phyloP scores from a whole-genome alignment of 2,797 vertebrate species.

The Thunnus albacares region DNA sequence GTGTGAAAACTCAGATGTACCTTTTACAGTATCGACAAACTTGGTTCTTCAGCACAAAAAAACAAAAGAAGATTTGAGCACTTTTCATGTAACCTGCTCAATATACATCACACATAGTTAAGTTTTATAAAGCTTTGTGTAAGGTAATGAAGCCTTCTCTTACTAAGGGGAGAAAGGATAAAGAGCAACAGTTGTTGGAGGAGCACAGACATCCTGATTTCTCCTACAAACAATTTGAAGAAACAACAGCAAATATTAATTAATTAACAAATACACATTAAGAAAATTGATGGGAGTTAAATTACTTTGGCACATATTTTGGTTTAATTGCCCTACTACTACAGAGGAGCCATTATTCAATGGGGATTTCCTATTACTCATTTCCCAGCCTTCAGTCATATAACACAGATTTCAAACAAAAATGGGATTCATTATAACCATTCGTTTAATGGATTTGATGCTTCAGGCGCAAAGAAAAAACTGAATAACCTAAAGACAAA shows the following conservation, averaged over 20 bases:
- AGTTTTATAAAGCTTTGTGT: too few relatives aligned
- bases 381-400: background rate
- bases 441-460: background rate
- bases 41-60: background rate
- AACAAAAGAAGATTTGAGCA: background rate
- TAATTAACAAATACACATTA: background rate
- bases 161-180: too few relatives aligned
- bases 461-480: background rate
- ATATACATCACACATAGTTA: background rate
- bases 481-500: background rate
- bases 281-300: background rate
- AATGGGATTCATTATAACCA: background rate
- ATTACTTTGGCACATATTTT: background rate
- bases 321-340: background rate
- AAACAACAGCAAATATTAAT: background rate
- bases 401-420: background rate
- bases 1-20: constrained; percentile 20
- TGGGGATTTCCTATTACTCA: background rate
- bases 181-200: too few relatives aligned
- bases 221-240: background rate
- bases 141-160: background rate
- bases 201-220: too few relatives aligned
- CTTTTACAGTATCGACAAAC: constrained; percentile 8
- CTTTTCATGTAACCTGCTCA: background rate
- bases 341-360: background rate